These are phyloP conservation scores for Sarcophaga subvicina DNA, from an alignment of 2,888 invertebrate genomes.

Conservation along the genomic window DNA sequence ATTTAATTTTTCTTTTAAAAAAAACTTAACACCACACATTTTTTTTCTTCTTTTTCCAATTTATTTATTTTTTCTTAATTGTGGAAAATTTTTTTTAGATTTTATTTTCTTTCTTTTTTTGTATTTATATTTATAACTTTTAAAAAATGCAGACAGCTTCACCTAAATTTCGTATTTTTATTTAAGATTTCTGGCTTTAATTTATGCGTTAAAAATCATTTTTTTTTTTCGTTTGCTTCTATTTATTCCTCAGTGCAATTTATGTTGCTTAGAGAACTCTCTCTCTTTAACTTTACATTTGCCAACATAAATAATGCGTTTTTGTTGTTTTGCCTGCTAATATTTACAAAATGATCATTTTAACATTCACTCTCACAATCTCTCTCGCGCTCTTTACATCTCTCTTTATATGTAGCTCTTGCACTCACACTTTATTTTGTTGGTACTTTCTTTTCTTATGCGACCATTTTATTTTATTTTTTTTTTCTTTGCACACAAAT, in stretches of 20 bases:
- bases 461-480: conserved; percentile 11
- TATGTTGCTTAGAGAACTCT: conserved; percentile 1
- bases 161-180: not conserved
- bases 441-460: conserved; percentile 4
- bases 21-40: not conserved
- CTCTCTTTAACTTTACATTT: not conserved
- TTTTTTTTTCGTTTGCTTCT: conserved; percentile 21
- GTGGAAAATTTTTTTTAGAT: conserved; percentile 17
- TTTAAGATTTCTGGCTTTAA: conserved; percentile 11
- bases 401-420: too few species aligned
- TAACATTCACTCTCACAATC: conserved; percentile 32
- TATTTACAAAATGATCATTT: conserved; percentile 45
- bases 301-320: not conserved
- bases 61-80: not conserved
- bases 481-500: not conserved
- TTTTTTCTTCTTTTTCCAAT: not conserved
- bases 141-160: conserved; percentile 7
- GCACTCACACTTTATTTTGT: too few species aligned
- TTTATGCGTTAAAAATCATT: conserved; percentile 35
- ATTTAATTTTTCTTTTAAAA: not conserved
- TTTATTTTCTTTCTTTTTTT: not conserved
- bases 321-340: conserved; percentile 13
- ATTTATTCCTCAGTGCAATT: conserved; percentile 19
- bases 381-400: too few species aligned
- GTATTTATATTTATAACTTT: conserved; percentile 14